Base-by-base conservation (phyloP, 1,140 invertebrate species). In the Notospermus geniculatus region DNA sequence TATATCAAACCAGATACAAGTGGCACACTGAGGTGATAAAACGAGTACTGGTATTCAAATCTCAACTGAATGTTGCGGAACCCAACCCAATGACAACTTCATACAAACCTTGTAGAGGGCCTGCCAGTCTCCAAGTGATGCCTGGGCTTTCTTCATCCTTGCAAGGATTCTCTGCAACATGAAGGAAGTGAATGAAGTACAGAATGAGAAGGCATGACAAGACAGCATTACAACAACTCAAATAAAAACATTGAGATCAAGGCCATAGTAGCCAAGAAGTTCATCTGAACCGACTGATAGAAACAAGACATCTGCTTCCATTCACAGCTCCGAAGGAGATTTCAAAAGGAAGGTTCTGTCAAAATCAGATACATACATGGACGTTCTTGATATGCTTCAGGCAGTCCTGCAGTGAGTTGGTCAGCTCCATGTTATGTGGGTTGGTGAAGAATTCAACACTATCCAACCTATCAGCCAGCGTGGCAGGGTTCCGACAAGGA, bases 61-160 rank as follows among this genome's bases (percentile, higher is more conserved):
- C n/a, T n/a, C n/a, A n/a, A n/a, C n/a, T n/a, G n/a, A n/a, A n/a
- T n/a, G n/a, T n/a, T n/a, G n/a, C n/a, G n/a, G n/a, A n/a, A n/a
- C n/a, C n/a, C n/a, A n/a, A n/a, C n/a, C n/a, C n/a, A n/a, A n/a
- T n/a, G n/a, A n/a, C n/a, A n/a, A n/a, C n/a, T n/a, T n/a, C n/a
- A n/a, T n/a, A n/a, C n/a, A n/a, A 63, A 79, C 77, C 72, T 76
- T 77, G 56, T 76, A 78, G 9, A 82, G 63, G 76, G 83, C 84
- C 66, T 85, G 85, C 89, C 89, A 91, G 65, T 89, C 87, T 27
- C 81, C 81, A 11, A 84, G 69, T 64, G 85, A 86, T 1, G 86
- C 87, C 70, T 86, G 84, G 1, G 86, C 76, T 15, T 85, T 84
- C 70, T 84, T 83, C 64, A 88, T 86, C 76, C 85, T 85, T 1